phyloP scores from a whole-genome alignment of 2,888 invertebrate genomes.

The Acleris laterana region DNA sequence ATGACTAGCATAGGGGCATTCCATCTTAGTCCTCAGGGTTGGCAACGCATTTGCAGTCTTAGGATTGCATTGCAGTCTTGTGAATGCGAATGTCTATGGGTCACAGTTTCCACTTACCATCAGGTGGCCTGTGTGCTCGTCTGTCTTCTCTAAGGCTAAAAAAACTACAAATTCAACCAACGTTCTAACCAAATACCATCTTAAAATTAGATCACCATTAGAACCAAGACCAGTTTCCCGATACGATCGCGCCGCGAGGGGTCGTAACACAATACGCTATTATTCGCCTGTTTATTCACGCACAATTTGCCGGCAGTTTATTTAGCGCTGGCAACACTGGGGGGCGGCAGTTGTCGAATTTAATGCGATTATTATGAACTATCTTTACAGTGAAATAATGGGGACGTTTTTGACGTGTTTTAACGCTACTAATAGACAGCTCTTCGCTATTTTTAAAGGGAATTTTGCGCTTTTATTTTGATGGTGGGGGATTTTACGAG shows the following conservation, averaged over 20 bases:
- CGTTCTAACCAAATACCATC: constrained; percentile 1
- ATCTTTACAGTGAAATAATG: constrained; percentile 35
- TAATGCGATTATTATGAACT: constrained; percentile 63
- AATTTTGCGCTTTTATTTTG: background rate
- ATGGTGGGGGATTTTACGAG: no score
- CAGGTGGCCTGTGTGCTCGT: no score
- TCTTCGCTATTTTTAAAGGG: background rate
- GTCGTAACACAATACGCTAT: constrained; percentile 77
- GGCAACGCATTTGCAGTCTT: no score
- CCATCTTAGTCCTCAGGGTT: no score
- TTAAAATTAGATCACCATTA: constrained; percentile 29
- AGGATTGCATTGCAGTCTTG: no score
- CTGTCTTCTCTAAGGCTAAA: no score
- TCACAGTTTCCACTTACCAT: no score
- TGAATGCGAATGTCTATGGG: no score
- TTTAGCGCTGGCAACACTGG: constrained; percentile 74
- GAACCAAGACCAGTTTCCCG: constrained; percentile 21
- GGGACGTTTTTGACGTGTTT: constrained; percentile 36
- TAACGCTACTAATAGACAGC: constrained; percentile 25
- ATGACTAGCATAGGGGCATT: no score
- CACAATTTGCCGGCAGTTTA: constrained; percentile 81
- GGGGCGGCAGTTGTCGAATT: constrained; percentile 45
- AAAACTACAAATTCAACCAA: no score
- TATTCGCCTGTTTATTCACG: constrained; percentile 80
- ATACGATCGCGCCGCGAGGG: constrained; percentile 41